phyloP scores from a whole-genome alignment of 2,113 vertebrate genomes.

The Ictidomys tridecemlineatus region DNA sequence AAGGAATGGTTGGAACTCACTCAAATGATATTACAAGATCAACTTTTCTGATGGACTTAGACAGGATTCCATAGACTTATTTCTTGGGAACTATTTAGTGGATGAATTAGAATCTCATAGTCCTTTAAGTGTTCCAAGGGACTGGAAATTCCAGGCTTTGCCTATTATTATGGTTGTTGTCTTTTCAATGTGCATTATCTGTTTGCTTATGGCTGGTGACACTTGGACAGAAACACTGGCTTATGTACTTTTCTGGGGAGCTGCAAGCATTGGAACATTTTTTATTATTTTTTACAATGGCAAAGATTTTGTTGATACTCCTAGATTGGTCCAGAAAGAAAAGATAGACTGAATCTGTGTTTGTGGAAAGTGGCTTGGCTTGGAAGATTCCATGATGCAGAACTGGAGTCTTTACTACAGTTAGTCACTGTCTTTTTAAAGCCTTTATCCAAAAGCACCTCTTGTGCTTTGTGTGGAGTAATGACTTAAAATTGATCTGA shows the following conservation, averaged over 20 bases:
- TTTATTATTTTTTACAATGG: slow-evolving; percentile 97
- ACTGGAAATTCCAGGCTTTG: slow-evolving; percentile 97
- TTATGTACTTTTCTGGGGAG: slow-evolving; percentile 97
- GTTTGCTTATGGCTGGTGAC: slow-evolving; percentile 98
- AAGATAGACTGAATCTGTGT: slow-evolving; percentile 99
- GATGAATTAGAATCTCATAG: slow-evolving; percentile 93
- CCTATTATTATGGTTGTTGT: slow-evolving; percentile 99
- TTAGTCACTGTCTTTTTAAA: background rate
- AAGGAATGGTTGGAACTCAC: slow-evolving; percentile 98
- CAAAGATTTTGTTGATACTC: slow-evolving; percentile 96
- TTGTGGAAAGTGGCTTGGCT: slow-evolving; percentile 98
- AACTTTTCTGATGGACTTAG: slow-evolving; percentile 99
- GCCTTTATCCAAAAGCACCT: slow-evolving; percentile 66
- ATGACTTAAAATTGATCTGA: slow-evolving; percentile 54
- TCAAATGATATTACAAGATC: slow-evolving; percentile 98
- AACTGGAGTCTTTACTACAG: slow-evolving; percentile 96
- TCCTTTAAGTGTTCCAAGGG: slow-evolving; percentile 92
- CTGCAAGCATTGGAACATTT: slow-evolving; percentile 93
- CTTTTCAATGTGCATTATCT: slow-evolving; percentile 99
- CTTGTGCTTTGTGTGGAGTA: background rate
- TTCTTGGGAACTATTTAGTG: slow-evolving; percentile 96
- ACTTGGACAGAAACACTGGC: slow-evolving; percentile 98
- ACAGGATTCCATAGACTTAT: slow-evolving; percentile 98
- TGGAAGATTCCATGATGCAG: slow-evolving; percentile 89
- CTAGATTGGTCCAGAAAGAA: slow-evolving; percentile 96